These are phyloP conservation scores for Adoxophyes honmai DNA, from an alignment of 1,140 invertebrate species.

Conservation along the genomic window DNA sequence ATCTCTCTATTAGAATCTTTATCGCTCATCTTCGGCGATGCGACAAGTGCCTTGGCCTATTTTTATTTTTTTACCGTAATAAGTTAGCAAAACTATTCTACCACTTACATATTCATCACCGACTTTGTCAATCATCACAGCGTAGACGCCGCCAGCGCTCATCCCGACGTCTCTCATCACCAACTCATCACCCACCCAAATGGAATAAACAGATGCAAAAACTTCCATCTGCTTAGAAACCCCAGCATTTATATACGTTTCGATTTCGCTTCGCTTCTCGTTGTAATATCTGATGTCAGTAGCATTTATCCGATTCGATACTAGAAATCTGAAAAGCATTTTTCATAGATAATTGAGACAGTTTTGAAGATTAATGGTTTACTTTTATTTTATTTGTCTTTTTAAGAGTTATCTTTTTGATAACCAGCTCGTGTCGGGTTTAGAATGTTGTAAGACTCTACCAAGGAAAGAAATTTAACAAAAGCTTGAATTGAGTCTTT, in stretches of 20 bases:
- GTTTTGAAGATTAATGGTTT: background rate
- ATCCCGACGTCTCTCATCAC: slow-evolving; percentile 49
- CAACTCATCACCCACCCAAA: slow-evolving; percentile 45
- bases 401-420: no score
- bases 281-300: slow-evolving; percentile 42
- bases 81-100: no score
- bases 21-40: no score
- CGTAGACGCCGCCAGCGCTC: slow-evolving; percentile 79
- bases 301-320: slow-evolving; percentile 42
- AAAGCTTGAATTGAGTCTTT: no score
- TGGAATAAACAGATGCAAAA: slow-evolving; percentile 53
- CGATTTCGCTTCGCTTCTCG: slow-evolving; percentile 42
- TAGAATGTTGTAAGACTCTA: no score
- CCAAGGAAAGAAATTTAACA: no score
- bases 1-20: no score
- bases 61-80: no score
- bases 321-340: slow-evolving; percentile 41
- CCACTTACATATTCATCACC: slow-evolving; percentile 36
- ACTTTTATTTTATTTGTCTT: no score
- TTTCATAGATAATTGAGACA: slow-evolving; percentile 13
- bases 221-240: slow-evolving; percentile 58
- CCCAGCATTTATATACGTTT: slow-evolving; percentile 31
- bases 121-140: slow-evolving; percentile 67
- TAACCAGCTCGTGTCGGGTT: no score
- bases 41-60: no score